Evolutionary conservation across 2,113 vertebrate genomes (phyloP), one percentile per base, ranked within the genome.

Genomic region (Cygnus atratus): DNA sequence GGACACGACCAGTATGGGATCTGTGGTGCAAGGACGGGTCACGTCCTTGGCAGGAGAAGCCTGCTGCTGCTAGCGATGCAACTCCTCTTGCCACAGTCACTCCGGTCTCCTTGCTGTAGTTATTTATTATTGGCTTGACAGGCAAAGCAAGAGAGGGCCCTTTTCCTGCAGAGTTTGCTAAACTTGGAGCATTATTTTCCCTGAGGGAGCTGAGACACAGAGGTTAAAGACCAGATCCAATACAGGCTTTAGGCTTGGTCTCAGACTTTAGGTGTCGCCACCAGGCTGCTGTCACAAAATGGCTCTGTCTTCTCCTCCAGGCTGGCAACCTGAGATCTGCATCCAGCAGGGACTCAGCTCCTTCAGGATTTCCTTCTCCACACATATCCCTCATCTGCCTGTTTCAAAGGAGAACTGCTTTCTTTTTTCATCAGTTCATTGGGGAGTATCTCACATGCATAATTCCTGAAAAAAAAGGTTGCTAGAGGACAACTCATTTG

Each of bases 71-170:
- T 52, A 57, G 48, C 0, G 0, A 18, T 70, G 35, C 57, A 62
- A 22, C 61, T 84, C 19, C 29, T 84, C 61, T 57, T 43, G 61
- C 57, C 4, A 1, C 0, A 0, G 20, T 61, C 54, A 13, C 52
- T 83, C 26, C 25, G 7, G 33, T 41, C 54, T 43, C 55, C 2
- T 4, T 41, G 9, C 58, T 79, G 13, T 0, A 0, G 11, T 19
- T 76, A 50, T 48, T 87, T 48, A 58, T 43, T 63, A 59, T 14
- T 39, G 65, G 37, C 39, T 14, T 4, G 39, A 70, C 26, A 43
- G 81, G 19, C 41, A 88, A 73, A 92, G n/a, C 4, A 84, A 52
- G 50, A 71, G 25, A 88, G 73, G 11, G 44, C 55, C 28, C n/a
- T 43, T 72, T 46, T 91, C 39, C 31, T 9, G 2, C 3, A 59